Evolutionary conservation across 2,888 invertebrate genomes (phyloP), one percentile per base, ranked within the genome.

Genomic region (Luffia ferchaultella): DNA sequence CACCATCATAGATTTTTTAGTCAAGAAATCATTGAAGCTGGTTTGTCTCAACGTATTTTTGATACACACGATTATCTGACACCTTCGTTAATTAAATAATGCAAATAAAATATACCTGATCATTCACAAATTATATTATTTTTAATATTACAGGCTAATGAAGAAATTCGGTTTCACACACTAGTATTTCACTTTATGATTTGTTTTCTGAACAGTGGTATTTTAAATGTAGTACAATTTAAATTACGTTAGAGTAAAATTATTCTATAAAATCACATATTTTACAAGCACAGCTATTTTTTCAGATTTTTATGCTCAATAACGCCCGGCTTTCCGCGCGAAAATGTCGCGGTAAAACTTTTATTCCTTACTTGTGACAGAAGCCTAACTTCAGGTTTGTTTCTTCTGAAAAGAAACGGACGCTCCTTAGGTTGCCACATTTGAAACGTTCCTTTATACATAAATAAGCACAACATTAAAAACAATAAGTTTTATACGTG

Each of bases 261-360:
- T 60, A 42, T 42, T 7, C 3, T 42, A 5, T 9, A 42, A 63
- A 57, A 63, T 64, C 60, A 56, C 60, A 60, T 60, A 61, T 59
- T 66, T 65, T 67, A 64, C 62, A 71, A 65, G 64, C 62, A 68
- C 67, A 65, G 76, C 76, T 76, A 72, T 12, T 3, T 30, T 30
- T 30, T 3, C 62, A 74, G 71, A 63, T 80, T 82, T 77, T 76
- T 80, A 78, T 77, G 79, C 79, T 82, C 74, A 71, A 79, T 83
- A 80, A 79, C 79, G 82, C 77, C 82, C 80, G 80, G 80, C 83
- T 78, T 83, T 80, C 82, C 84, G 84, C 84, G 84, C 84, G 84
- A 83, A 82, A 84, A 84, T 82, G 79, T 82, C 82, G 84, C 84
- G 83, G 78, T 79, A 77, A 83, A 78, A 76, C 72, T 72, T 70